Evolutionary conservation across 2,888 invertebrate species (phyloP).

Genomic region (Euclidia mi): DNA sequence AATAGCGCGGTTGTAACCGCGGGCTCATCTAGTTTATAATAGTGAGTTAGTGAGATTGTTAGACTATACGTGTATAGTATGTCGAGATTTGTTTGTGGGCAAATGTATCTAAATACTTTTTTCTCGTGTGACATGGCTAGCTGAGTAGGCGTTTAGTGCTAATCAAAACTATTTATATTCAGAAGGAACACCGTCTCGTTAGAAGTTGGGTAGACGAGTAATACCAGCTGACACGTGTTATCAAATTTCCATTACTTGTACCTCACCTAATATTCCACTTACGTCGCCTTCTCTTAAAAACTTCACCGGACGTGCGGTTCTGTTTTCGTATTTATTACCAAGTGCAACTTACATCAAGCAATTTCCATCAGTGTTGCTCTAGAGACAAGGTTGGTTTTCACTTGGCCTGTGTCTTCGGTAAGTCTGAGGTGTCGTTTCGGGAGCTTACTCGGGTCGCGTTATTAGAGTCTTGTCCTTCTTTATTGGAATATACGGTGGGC

Average conservation of each 20-base stretch:
- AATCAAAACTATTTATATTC: constrained; percentile 71
- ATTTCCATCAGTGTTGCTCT: constrained; percentile 46
- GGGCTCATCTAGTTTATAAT: no score
- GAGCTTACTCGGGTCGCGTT: constrained; percentile 82
- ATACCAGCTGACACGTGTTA: constrained; percentile 64
- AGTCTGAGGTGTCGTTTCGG: constrained; percentile 82
- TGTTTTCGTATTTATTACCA: constrained; percentile 79
- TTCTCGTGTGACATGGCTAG: no score
- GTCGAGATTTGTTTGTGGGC: no score
- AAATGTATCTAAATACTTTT: no score
- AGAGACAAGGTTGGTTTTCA: constrained; percentile 60
- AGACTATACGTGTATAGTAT: no score
- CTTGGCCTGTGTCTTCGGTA: constrained; percentile 40
- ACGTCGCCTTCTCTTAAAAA: constrained; percentile 76
- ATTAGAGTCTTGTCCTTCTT: constrained; percentile 85
- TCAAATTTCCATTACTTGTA: constrained; percentile 75
- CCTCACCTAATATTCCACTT: constrained; percentile 73
- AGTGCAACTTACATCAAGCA: constrained; percentile 12
- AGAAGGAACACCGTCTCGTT: constrained; percentile 47
- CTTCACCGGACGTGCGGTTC: constrained; percentile 79
- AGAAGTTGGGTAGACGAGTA: constrained; percentile 43
- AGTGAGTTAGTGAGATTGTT: no score
- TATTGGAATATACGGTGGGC: constrained; percentile 82
- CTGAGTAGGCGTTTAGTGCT: constrained; percentile 6
- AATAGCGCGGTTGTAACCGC: no score